phyloP scores from a whole-genome alignment of 1,140 invertebrate genomes.

The Antheraea mylitta region DNA sequence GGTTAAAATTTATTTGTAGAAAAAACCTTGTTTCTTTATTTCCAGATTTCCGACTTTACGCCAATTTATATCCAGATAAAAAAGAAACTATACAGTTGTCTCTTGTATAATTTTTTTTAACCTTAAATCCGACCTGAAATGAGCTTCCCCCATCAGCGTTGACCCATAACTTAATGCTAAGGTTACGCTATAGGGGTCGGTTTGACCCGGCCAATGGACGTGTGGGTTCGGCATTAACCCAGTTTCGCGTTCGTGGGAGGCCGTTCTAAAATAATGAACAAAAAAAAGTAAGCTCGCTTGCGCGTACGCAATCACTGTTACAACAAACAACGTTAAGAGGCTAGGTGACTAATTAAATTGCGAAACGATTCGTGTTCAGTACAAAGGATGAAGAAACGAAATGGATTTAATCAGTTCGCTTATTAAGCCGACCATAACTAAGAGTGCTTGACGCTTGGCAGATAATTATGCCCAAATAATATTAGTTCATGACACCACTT shows the following conservation, averaged over 20 bases:
- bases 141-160: background rate
- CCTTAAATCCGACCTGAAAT: background rate
- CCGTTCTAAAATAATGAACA: slow-evolving; percentile 48
- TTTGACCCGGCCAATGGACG: slow-evolving; percentile 40
- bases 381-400: slow-evolving; percentile 1
- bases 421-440: background rate
- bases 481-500: no score
- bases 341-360: slow-evolving; percentile 25
- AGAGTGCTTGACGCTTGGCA: background rate
- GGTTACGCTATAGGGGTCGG: slow-evolving; percentile 28
- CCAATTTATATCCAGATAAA: no score
- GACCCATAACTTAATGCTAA: slow-evolving; percentile 13
- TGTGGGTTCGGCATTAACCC: slow-evolving; percentile 70
- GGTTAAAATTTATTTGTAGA: no score
- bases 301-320: slow-evolving; percentile 39
- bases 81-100: no score
- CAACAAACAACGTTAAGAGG: slow-evolving; percentile 35
- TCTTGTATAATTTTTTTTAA: no score
- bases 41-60: no score
- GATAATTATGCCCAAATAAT: background rate
- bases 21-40: no score
- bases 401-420: background rate
- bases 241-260: slow-evolving; percentile 62
- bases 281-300: slow-evolving; percentile 40
- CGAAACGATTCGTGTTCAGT: slow-evolving; percentile 5